These are phyloP conservation scores for Luperina nickerlii DNA, from an alignment of 2,888 invertebrate species.

Conservation along the genomic window DNA sequence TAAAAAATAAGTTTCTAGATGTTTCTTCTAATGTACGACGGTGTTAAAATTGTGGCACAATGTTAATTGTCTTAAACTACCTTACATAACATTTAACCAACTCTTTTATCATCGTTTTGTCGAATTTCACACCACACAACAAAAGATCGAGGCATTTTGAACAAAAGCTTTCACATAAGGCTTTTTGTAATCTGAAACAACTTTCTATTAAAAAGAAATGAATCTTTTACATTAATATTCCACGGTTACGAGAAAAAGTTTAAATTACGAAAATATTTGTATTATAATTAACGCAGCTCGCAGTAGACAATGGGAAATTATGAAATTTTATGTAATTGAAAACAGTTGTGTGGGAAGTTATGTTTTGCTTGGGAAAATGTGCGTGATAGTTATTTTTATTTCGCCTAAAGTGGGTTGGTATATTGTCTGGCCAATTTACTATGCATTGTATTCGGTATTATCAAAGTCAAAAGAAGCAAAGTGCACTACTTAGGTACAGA, in stretches of 20 bases:
- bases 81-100: constrained; percentile 10
- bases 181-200: constrained; percentile 33
- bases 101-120: neutral
- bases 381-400: neutral
- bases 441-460: neutral
- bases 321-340: constrained; percentile 7
- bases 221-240: constrained; percentile 22
- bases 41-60: neutral
- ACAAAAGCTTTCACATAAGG: constrained; percentile 37
- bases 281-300: neutral
- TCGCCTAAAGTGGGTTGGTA: neutral
- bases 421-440: neutral
- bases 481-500: neutral
- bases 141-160: constrained; percentile 30
- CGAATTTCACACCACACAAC: constrained; percentile 22
- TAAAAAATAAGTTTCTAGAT: neutral
- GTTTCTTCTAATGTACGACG: neutral
- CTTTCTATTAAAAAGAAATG: constrained; percentile 23
- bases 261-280: constrained; percentile 23
- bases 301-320: neutral
- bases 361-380: neutral
- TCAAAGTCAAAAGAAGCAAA: neutral
- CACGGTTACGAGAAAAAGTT: neutral
- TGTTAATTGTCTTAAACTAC: neutral
- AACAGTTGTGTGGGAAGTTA: neutral